A percentile compares a stretch with the other conserved stretches of the same genome.
phyloP scores from a whole-genome alignment of 2,113 vertebrate species.

The Pyrgilauda ruficollis region DNA sequence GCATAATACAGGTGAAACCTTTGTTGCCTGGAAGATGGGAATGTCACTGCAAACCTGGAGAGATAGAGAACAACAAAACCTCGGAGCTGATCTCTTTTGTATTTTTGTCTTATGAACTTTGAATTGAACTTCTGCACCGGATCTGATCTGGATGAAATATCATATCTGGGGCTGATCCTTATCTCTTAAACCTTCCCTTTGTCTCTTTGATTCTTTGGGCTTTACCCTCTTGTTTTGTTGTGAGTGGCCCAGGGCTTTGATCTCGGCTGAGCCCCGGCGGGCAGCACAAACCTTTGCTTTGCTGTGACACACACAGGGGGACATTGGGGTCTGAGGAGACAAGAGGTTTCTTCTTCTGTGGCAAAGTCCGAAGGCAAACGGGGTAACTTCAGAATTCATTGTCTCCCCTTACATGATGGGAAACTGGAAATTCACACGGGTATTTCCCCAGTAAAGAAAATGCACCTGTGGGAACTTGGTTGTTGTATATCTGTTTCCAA shows the following conservation, averaged over 20 bases:
- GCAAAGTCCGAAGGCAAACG: constrained; percentile 59
- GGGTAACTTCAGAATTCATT: constrained; percentile 73
- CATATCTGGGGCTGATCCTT: constrained; percentile 94
- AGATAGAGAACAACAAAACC: constrained; percentile 33
- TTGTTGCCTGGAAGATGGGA: constrained; percentile 64
- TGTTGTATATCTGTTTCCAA: constrained; percentile 65
- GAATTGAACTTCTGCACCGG: constrained; percentile 88
- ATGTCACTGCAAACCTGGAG: not conserved
- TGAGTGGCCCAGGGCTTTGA: constrained; percentile 88
- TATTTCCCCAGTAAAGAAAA: constrained; percentile 66
- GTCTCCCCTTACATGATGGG: constrained; percentile 74
- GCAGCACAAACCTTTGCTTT: constrained; percentile 71
- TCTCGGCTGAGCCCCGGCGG: constrained; percentile 80
- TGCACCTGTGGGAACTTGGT: constrained; percentile 70
- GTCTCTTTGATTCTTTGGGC: constrained; percentile 90
- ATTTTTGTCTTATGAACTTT: constrained; percentile 77
- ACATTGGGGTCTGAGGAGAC: constrained; percentile 61
- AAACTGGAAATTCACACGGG: constrained; percentile 76
- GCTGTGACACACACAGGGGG: constrained; percentile 57
- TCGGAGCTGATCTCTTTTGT: constrained; percentile 70
- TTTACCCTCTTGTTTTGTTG: constrained; percentile 85
- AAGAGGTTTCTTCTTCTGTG: constrained; percentile 73
- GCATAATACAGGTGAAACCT: not conserved
- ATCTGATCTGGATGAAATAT: constrained; percentile 95
- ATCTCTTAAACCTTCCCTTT: constrained; percentile 98